Conservation (phyloP, 2,797 vertebrate species). For the Rhinoraja longicauda region DNA sequence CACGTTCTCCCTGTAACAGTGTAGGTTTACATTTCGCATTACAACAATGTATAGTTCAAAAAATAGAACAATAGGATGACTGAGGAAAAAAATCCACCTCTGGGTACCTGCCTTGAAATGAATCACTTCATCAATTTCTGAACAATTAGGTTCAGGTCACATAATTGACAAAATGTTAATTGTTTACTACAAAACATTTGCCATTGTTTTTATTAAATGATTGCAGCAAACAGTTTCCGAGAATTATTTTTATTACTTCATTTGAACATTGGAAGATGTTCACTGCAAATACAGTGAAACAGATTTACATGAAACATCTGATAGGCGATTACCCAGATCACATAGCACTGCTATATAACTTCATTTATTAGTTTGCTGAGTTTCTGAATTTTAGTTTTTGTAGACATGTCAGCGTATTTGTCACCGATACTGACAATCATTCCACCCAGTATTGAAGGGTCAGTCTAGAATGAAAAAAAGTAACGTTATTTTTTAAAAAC, state of each 20-base stretch:
- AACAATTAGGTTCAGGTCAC: not conserved
- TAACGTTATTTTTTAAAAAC: slow-evolving; percentile 45
- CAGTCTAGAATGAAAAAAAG: slow-evolving; percentile 59
- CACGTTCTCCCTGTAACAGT: no score
- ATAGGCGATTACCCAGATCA: not conserved
- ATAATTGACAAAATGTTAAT: not conserved
- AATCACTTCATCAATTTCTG: not conserved
- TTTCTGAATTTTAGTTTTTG: slow-evolving; percentile 89
- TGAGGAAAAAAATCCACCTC: not conserved
- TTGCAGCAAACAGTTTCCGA: not conserved
- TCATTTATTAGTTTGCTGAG: slow-evolving; percentile 78
- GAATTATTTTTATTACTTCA: slow-evolving; percentile 8
- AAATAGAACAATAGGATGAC: not conserved
- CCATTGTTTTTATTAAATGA: not conserved
- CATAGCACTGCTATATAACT: slow-evolving; percentile 46
- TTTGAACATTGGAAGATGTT: not conserved
- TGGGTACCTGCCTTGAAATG: not conserved
- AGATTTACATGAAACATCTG: not conserved
- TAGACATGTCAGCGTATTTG: slow-evolving; percentile 72
- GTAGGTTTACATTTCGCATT: not conserved
- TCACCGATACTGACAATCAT: slow-evolving; percentile 96
- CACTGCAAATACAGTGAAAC: not conserved
- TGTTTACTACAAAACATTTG: not conserved
- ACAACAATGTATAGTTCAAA: not conserved
- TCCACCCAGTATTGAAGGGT: slow-evolving; percentile 81